Base-by-base conservation (phyloP, 1,140 invertebrate genomes). In the Diabrotica virgifera region DNA sequence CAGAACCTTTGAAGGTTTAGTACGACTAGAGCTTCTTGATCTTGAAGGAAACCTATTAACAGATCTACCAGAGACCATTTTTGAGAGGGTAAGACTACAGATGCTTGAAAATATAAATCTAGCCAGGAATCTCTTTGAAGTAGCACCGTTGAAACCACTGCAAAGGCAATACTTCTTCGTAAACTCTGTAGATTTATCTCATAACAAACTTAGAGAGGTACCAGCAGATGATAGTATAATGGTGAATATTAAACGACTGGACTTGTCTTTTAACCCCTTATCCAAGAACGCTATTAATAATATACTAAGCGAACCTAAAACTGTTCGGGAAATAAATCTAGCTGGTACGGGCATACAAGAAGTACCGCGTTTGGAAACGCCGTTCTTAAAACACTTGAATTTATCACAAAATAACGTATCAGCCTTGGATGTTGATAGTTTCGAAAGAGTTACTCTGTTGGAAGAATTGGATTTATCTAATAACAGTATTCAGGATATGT, bases 301-400 rank as follows among this genome's bases (percentile, higher is more conserved):
- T 73, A 86, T 96, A 46, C 76, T 96, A 0, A 90, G 89, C 52
- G 93, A 96, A 76, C 93, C 93, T 0, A 96, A 96, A 82, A 93
- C 93, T 0, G 87, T 94, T 0, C 78, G 93, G 56, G 85, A 88
- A 53, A 79, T 96, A 8, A 94, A 93, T 77, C 79, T 96, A 24
- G 91, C 92, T 0, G 86, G 88, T 51, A 92, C 90, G 3, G 89
- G 90, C 9, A 89, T 95, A 6, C 85, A 80, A 53, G 74, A 80
- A 5, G 77, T 94, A 5, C 81, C 84, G 0, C 84, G 87, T 50
- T 75, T 96, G 13, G 94, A 96, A 81, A 95, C 91, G 36, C 93
- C 94, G 6, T 96, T 96, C 74, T 81, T 96, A 46, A 86, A 88
- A 65, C 79, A 81, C 62, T 79, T 96, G n/a, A 94, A 96, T 80